phyloP scores from a whole-genome alignment of 2,888 invertebrate genomes.

The Cryptocephalus primarius region DNA sequence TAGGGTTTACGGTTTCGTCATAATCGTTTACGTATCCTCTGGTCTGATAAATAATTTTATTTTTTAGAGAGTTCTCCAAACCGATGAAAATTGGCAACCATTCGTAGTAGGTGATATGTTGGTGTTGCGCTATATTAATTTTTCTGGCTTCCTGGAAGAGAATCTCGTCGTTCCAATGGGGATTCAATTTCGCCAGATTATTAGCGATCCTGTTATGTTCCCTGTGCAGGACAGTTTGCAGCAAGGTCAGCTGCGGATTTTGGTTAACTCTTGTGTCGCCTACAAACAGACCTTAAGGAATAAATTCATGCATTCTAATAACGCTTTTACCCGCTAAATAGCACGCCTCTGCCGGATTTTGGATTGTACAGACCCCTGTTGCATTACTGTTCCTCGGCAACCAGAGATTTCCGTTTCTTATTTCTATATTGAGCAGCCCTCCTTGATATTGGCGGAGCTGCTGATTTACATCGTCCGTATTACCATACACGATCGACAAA shows the following conservation, averaged over 20 bases:
- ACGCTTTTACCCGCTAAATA: conserved; percentile 55
- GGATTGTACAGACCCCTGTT: conserved; percentile 54
- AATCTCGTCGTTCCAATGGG: conserved; percentile 65
- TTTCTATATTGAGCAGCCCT: conserved; percentile 54
- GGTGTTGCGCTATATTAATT: conserved; percentile 57
- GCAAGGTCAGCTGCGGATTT: conserved; percentile 57
- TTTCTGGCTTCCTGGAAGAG: conserved; percentile 62
- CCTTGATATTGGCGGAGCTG: conserved; percentile 56
- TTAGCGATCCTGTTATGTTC: conserved; percentile 67
- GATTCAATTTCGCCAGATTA: conserved; percentile 50
- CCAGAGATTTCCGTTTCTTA: conserved; percentile 58
- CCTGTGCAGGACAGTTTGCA: conserved; percentile 55
- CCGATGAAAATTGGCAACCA: conserved; percentile 67
- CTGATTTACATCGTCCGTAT: conserved; percentile 50
- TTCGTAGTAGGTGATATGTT: conserved; percentile 66
- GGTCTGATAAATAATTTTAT: conserved; percentile 51
- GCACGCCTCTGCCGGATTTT: conserved; percentile 54
- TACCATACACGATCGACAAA: conserved; percentile 72
- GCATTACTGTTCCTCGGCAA: conserved; percentile 59
- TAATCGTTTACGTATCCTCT: conserved; percentile 56
- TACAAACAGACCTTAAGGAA: conserved; percentile 23
- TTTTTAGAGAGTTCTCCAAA: conserved; percentile 48
- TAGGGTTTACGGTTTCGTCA: conserved; percentile 51
- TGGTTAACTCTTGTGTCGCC: conserved; percentile 62
- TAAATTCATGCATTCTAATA: neutral